Base-by-base conservation (phyloP, 35 echinoderm and acorn worm species). In the Heliocidaris erythrogramma region DNA sequence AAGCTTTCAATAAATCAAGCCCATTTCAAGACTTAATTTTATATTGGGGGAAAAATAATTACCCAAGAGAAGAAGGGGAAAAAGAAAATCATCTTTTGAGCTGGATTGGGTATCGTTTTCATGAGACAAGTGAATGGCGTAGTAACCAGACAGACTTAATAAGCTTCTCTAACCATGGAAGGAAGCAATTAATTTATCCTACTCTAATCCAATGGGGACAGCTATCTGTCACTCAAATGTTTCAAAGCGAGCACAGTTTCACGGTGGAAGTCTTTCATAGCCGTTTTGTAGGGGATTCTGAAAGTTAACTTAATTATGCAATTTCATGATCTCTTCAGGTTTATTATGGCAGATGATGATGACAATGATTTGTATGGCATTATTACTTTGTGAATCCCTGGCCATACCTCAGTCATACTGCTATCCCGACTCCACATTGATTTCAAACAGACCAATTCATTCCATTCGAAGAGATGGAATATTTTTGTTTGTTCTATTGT, bases 191-290 rank as follows among this genome's bases (percentile, higher is more conserved):
- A 89, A 89, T 89, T 42, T 89, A 48, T 12, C 31, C 12, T 32
- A 89, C 13, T 32, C 87, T 89, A 89, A 89, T 89, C 87, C 87
- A 31, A 89, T 24, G 31, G 18, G 87, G 47, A 78, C 65, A 89
- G 87, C 30, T 47, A 89, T 9, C 47, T 89, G 87, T 89, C 87
- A 47, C 7, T 78, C 65, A 78, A 21, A 27, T 7, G 65, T n/a
- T 78, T 27, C 21, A 5, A 21, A 78, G 65, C 65, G 7, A 78
- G 65, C 27, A 1, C 27, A 27, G 21, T 27, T 5, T 21, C 65
- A n/a, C 7, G 65, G 65, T 18, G 27, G 1, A 78, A 78, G 7
- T 0, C 35, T 78, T 24, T 21, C 18, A 24, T 27, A 5, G 65
- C 17, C 8, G 35, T n/a, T 78, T 78, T 78, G 65, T 78, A 0